Evolutionary conservation across 2,113 vertebrate species (phyloP), one percentile per base, ranked within the genome.

Genomic region (Oreochromis niloticus): DNA sequence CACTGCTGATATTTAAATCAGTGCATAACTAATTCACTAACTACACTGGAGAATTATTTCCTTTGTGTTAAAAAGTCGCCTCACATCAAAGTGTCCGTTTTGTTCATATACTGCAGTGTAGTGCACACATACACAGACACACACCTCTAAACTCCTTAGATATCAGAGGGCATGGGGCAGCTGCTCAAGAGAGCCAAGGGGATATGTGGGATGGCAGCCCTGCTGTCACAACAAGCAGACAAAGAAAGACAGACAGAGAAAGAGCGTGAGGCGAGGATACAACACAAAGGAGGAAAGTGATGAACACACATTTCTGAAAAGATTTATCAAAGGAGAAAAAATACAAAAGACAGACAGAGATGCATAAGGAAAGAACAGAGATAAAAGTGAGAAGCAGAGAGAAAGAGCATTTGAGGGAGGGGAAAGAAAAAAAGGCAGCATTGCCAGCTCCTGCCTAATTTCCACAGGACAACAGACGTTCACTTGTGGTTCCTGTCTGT

Each of bases 281-380:
- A 3, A 56, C 57, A 82, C 61, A 57, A 66, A 57, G 55, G 39
- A 48, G n/a, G 36, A 80, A 89, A 85, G 73, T 83, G 81, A 88
- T 90, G 91, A 90, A 82, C 85, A 75, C 55, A 83, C 85, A 88
- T 75, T 93, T 91, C 61, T 30, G 39, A 11, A 73, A 82, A 84
- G 71, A 87, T 83, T 84, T 80, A 78, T 82, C 86, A 85, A 73
- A 87, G 43, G 41, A 54, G 50, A n/a, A 54, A 81, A 87, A 10
- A 6, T 46, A 22, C 48, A 10, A 61, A 32, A 85, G 39, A 91
- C 17, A 83, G 27, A 54, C 19, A 50, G 10, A 52, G 6, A 83
- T 24, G 48, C 22, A 73, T 27, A 22, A 24, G 36, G 10, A 9
- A 32, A 48, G 52, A 55, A 36, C 6, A 32, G 6, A 59, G 55